Base-by-base conservation (phyloP, 2,113 vertebrate genomes). In the Dicrurus megarhynchus region DNA sequence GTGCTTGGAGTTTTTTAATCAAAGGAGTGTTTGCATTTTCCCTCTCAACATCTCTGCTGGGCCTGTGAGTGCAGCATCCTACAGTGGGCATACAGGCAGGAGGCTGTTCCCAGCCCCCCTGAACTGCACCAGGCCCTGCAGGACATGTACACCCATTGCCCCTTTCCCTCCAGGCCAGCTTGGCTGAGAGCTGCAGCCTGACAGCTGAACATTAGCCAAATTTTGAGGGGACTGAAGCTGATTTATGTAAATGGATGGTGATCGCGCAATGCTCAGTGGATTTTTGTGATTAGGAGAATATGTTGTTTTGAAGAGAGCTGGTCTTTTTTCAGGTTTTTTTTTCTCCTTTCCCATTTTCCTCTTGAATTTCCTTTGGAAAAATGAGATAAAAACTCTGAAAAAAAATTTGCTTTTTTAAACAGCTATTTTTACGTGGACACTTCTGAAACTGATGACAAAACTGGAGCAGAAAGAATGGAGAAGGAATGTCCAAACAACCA, bases 111-210 rank as follows among this genome's bases (percentile, higher is more conserved):
- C 35, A 59, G 18, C 21, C 28, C 14, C 21, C 47, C 33, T 35
- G 41, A 8, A 9, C 35, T 56, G 19, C 28, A 2, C 39, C 33
- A 39, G 15, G 17, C 16, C 17, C 60, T 33, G 11, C 52, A 59
- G 71, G 32, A 23, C 53, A 16, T 2, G 4, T 0, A 10, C 13
- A 10, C 39, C 7, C 1, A 0, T 7, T 2, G 6, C 4, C 12
- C 20, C 41, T 37, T 32, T 44, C 55, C 61, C 27, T 74, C 41
- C 60, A 50, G 59, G 28, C 16, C 39, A 55, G 21, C n/a, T 28
- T 41, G 39, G 56, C 37, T 75, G n/a, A 33, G 37, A 27, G 16
- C 46, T 68, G 67, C 69, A 60, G 39, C 65, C 33, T 47, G 14
- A 0, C 2, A 47, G 44, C 42, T 81, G 60, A 75, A 44, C 10